Evolutionary conservation across 2,888 invertebrate species (phyloP).

Genomic region (Gonocerus acuteangulatus): DNA sequence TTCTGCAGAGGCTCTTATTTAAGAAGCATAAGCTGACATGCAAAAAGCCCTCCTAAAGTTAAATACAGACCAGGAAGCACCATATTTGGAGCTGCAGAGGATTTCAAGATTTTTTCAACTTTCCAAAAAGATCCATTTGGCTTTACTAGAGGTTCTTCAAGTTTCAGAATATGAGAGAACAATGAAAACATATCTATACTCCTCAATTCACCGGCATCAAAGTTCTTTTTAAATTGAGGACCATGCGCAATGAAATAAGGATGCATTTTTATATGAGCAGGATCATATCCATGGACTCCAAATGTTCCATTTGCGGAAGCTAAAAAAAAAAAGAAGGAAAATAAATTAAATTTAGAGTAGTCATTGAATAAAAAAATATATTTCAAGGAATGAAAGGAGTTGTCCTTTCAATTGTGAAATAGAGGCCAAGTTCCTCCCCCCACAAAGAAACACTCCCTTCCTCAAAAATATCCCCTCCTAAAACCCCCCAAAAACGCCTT

Average conservation of each 20-base stretch:
- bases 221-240: slow-evolving; percentile 51
- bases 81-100: slow-evolving; percentile 2
- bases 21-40: too few species aligned
- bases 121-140: slow-evolving; percentile 29
- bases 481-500: too few species aligned
- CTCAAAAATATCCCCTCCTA: too few species aligned
- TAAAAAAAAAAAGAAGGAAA: background rate
- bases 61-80: slow-evolving; percentile 13
- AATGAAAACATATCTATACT: slow-evolving; percentile 60
- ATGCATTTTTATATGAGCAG: slow-evolving; percentile 53
- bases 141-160: slow-evolving; percentile 10
- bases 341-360: too few species aligned
- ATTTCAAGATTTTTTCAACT: background rate
- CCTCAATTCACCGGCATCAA: slow-evolving; percentile 49
- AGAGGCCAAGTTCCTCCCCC: too few species aligned
- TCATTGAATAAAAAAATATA: too few species aligned
- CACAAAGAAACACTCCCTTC: too few species aligned
- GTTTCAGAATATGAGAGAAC: slow-evolving; percentile 38
- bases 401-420: too few species aligned
- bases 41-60: background rate
- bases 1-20: too few species aligned
- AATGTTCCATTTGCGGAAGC: slow-evolving; percentile 43
- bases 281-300: slow-evolving; percentile 62
- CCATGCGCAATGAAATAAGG: slow-evolving; percentile 64
- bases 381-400: too few species aligned